These are phyloP conservation scores for Neomorphus geoffroyi DNA, from an alignment of 2,797 vertebrate genomes.

Conservation along the genomic window DNA sequence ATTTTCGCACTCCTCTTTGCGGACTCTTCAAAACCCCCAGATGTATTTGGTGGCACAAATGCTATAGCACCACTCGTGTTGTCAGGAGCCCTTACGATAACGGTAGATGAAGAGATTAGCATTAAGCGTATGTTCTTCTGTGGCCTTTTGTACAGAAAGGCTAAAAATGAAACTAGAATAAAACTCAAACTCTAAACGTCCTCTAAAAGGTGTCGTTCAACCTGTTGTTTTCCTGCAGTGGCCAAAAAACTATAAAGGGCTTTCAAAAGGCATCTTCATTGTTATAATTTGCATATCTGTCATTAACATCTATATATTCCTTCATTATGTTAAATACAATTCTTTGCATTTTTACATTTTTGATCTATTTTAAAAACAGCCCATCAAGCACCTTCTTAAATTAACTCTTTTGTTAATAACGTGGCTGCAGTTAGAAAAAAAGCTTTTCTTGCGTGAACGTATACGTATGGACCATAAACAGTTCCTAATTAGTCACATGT, in stretches of 20 bases:
- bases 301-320: background rate
- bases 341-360: background rate
- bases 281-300: background rate
- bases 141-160: background rate
- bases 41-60: background rate
- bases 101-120: background rate
- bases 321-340: background rate
- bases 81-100: background rate
- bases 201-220: background rate
- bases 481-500: slow-evolving; percentile 80
- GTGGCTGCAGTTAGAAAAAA: background rate
- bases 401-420: slow-evolving; percentile 70
- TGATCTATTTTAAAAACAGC: background rate
- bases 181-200: background rate
- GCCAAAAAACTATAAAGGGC: background rate
- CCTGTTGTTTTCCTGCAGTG: background rate
- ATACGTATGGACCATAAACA: slow-evolving; percentile 72
- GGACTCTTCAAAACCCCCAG: background rate
- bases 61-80: background rate
- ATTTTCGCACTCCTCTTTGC: slow-evolving; percentile 1
- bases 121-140: background rate
- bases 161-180: background rate
- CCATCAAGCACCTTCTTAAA: slow-evolving; percentile 65
- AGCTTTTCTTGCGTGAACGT: slow-evolving; percentile 55
- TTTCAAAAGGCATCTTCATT: background rate